Evolutionary conservation across 2,113 vertebrate species (phyloP), one percentile per base, ranked within the genome.

Genomic region (Martes martes): DNA sequence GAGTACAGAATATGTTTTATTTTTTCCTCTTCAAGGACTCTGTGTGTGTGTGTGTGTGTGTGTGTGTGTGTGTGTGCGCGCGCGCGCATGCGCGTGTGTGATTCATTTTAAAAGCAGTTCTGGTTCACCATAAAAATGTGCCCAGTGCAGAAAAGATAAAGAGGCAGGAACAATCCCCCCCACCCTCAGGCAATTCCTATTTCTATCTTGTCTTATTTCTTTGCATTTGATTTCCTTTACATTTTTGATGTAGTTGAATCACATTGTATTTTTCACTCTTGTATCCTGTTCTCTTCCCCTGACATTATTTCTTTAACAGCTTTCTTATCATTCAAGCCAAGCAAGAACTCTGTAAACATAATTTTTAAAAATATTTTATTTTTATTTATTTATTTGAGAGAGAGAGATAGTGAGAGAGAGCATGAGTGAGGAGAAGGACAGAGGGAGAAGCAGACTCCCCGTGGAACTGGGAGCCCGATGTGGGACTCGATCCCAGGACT

Each of bases 11-110:
- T 74, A 45, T 89, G 39, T 83, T 92, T 88, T 73, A 90, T 71
- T 92, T 67, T 95, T 96, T 95, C 80, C 83, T 91, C 74, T 89
- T 94, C 73, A 92, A 96, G 94, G 84, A 47, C 61, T 81, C 67
- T 79, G 47, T 28, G 45, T 76, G 59, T 59, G 21, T 24, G 21
- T 88, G 19, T 39, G 36, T 39, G 36, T 67, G 36, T 42, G 28
- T 63, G 71, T 81, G 76, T 79, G 47, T 28, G 45, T 59, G 59
- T 24, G 21, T 4, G 39, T 4, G 4, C 39, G 39, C 39, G 39
- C 39, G 4, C 39, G 39, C 4, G 39, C 39, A 42, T 61, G 71
- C 15, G 4, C 52, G 1, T 1, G 15, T 16, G 52, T 52, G 52
- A 52, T 52, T 52, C 16, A 57, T 33, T 91, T 31, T 96, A 63